These are phyloP conservation scores for Thecophora atra DNA, from an alignment of 2,888 invertebrate genomes.

Conservation along the genomic window DNA sequence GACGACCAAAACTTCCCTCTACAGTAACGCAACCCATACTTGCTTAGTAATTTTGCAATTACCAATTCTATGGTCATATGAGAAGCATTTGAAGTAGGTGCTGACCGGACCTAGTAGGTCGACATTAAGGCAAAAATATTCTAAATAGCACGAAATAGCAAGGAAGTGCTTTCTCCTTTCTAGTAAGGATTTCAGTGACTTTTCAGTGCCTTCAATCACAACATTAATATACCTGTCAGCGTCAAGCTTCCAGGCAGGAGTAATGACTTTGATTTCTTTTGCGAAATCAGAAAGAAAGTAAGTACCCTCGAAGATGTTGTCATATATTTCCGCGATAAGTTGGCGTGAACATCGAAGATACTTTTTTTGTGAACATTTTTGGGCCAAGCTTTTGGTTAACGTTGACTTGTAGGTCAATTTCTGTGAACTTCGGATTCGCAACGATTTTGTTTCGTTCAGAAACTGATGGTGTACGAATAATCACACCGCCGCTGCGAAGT, in stretches of 20 bases:
- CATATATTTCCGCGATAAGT: conserved; percentile 38
- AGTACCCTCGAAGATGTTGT: too few species aligned
- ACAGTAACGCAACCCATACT: too few species aligned
- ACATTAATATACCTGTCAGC: conserved; percentile 16
- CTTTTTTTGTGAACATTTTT: conserved; percentile 26
- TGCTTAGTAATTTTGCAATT: too few species aligned
- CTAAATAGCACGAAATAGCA: too few species aligned
- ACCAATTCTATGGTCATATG: conserved; percentile 39
- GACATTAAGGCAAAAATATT: too few species aligned
- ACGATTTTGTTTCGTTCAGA: conserved; percentile 37
- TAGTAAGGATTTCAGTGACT: not conserved
- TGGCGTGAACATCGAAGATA: conserved; percentile 36
- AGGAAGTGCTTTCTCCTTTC: not conserved
- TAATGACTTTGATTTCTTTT: conserved; percentile 30
- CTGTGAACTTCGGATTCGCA: conserved; percentile 35
- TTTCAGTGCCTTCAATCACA: conserved; percentile 20
- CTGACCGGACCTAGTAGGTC: too few species aligned
- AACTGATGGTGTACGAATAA: conserved; percentile 40
- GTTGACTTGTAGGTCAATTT: conserved; percentile 23
- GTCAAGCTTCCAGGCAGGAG: conserved; percentile 30
- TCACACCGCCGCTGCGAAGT: conserved; percentile 35
- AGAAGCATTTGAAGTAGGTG: conserved; percentile 24
- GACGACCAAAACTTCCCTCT: too few species aligned
- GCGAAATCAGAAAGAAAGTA: too few species aligned
- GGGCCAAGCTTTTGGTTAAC: conserved; percentile 21